A percentile compares a stretch with the other conserved stretches of the same genome.
These are phyloP conservation scores for Fistularia commersonii DNA, from an alignment of 2,797 vertebrate species.

Conservation along the genomic window DNA sequence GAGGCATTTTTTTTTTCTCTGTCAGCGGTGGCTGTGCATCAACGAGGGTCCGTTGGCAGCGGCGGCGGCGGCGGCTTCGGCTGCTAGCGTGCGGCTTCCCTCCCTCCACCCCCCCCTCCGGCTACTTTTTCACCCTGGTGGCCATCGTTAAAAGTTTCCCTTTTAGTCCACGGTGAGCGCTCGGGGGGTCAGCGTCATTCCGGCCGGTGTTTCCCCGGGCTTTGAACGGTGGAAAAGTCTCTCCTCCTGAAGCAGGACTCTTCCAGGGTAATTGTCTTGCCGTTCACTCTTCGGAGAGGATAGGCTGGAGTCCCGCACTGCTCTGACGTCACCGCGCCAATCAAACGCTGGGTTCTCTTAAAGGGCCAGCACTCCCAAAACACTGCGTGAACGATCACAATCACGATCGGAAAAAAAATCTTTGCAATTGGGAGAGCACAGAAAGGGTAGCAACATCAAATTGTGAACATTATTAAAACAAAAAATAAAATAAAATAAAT, in stretches of 20 bases:
- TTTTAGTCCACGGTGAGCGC: constrained; percentile 67
- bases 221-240: constrained; percentile 56
- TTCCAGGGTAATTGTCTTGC: constrained; percentile 68
- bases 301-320: constrained; percentile 67
- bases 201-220: constrained; percentile 48
- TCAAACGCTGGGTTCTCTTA: constrained; percentile 74
- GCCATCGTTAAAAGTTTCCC: constrained; percentile 70
- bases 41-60: constrained; percentile 46
- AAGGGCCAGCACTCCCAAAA: constrained; percentile 73
- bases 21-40: constrained; percentile 66
- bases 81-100: constrained; percentile 35
- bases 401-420: too few species aligned
- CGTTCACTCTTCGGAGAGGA: constrained; percentile 51
- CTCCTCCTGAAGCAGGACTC: constrained; percentile 64
- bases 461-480: too few species aligned
- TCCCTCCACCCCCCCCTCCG: too few species aligned
- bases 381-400: too few species aligned
- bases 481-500: too few species aligned
- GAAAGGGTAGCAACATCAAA: too few species aligned
- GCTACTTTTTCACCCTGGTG: constrained; percentile 61
- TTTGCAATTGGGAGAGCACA: too few species aligned
- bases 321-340: constrained; percentile 79
- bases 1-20: constrained; percentile 75
- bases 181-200: constrained; percentile 53
- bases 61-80: constrained; percentile 30